phyloP scores from a whole-genome alignment of 2,113 vertebrate species.

The Thunnus thynnus region DNA sequence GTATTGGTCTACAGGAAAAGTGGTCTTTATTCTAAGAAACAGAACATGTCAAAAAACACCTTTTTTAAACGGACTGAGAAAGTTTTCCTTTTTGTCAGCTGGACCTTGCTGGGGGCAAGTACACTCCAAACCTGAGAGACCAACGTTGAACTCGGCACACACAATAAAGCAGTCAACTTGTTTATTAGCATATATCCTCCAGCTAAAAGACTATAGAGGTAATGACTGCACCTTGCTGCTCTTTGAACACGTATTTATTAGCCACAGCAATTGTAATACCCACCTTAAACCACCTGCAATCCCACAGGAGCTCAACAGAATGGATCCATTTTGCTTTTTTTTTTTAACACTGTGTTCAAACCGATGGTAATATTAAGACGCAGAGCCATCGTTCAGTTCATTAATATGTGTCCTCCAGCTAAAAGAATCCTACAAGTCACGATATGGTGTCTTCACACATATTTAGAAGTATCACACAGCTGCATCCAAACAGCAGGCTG shows the following conservation, averaged over 20 bases:
- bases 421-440: constrained; percentile 26
- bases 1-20: no score
- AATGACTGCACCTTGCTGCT: constrained; percentile 14
- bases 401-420: constrained; percentile 55
- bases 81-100: background rate
- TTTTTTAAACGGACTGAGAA: background rate
- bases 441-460: constrained; percentile 5
- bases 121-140: constrained; percentile 14
- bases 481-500: background rate
- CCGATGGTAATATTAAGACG: constrained; percentile 5
- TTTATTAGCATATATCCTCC: constrained; percentile 40
- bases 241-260: constrained; percentile 18
- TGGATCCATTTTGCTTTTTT: background rate
- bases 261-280: constrained; percentile 16
- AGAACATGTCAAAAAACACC: constrained; percentile 4
- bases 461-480: constrained; percentile 7
- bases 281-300: constrained; percentile 26
- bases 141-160: constrained; percentile 1
- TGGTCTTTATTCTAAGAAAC: background rate
- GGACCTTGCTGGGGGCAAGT: constrained; percentile 54
- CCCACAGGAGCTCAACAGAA: constrained; percentile 1
- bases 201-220: constrained; percentile 2
- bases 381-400: constrained; percentile 26
- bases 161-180: constrained; percentile 5
- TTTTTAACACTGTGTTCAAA: background rate